Percentiles rank a stretch among this genome's conserved stretches.
These are phyloP conservation scores for Anser cygnoides DNA, from an alignment of 2,113 vertebrate species.

Conservation along the genomic window DNA sequence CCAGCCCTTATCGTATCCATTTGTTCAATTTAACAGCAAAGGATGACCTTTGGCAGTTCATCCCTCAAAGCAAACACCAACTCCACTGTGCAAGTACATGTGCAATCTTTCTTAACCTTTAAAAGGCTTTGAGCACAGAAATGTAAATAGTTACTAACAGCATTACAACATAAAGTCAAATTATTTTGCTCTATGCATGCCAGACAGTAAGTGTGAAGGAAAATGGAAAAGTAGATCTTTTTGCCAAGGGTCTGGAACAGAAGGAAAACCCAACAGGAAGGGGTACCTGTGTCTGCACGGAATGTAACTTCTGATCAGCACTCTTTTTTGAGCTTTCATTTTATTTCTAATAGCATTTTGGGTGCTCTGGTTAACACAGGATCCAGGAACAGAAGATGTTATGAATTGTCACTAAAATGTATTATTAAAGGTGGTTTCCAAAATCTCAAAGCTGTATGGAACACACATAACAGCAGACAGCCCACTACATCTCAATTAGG, in stretches of 20 bases:
- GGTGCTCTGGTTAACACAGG: neutral
- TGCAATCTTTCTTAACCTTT: constrained; percentile 22
- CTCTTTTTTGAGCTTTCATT: neutral
- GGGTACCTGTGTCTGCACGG: neutral
- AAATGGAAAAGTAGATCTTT: neutral
- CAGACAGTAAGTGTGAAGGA: neutral
- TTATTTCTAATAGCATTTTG: neutral
- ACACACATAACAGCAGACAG: neutral
- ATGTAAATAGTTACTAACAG: neutral
- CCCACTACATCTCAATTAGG: neutral
- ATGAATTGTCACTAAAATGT: neutral
- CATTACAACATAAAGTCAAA: neutral
- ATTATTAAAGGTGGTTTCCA: neutral
- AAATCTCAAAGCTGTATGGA: neutral
- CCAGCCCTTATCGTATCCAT: neutral
- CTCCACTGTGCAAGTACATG: neutral
- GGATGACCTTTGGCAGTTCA: neutral
- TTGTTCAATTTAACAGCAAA: neutral
- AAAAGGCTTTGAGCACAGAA: neutral
- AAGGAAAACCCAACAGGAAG: neutral
- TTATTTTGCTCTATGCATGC: neutral
- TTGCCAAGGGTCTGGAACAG: neutral
- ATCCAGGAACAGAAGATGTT: neutral
- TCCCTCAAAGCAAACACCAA: neutral
- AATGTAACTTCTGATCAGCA: neutral